These are phyloP conservation scores for Capreolus pygargus DNA, from an alignment of 2,113 vertebrate genomes.

Conservation along the genomic window DNA sequence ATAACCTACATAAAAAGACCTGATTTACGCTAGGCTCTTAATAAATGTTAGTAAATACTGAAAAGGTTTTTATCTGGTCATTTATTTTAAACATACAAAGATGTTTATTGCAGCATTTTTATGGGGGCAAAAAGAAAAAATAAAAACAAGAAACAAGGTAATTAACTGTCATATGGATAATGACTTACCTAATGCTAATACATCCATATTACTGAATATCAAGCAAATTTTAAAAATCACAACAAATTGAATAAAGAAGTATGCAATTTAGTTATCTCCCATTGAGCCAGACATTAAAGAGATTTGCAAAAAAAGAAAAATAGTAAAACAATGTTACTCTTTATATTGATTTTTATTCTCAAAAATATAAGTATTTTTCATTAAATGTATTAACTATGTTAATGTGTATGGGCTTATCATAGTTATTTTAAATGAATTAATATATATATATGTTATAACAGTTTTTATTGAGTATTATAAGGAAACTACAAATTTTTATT, in stretches of 20 bases:
- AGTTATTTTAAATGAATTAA: conserved; percentile 7
- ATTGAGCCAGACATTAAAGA: not conserved
- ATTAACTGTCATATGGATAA: not conserved
- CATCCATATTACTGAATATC: not conserved
- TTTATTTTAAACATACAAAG: not conserved
- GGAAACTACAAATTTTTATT: not conserved
- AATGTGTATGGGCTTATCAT: not conserved
- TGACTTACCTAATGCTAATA: not conserved
- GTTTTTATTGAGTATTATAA: not conserved
- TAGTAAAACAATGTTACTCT: not conserved
- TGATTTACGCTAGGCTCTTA: not conserved
- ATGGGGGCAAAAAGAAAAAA: not conserved
- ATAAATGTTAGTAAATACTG: not conserved
- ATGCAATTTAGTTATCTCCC: not conserved
- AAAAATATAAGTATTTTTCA: not conserved
- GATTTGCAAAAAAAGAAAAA: not conserved
- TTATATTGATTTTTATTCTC: not conserved
- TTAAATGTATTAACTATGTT: not conserved
- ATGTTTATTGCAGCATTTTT: not conserved
- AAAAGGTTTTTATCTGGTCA: not conserved
- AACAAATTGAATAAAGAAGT: not conserved
- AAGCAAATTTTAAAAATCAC: not conserved
- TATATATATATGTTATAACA: not conserved
- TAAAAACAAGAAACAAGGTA: not conserved
- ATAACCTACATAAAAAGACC: not conserved